Base-by-base conservation (phyloP, 1,140 invertebrate species). In the Trichonephila inaurata region DNA sequence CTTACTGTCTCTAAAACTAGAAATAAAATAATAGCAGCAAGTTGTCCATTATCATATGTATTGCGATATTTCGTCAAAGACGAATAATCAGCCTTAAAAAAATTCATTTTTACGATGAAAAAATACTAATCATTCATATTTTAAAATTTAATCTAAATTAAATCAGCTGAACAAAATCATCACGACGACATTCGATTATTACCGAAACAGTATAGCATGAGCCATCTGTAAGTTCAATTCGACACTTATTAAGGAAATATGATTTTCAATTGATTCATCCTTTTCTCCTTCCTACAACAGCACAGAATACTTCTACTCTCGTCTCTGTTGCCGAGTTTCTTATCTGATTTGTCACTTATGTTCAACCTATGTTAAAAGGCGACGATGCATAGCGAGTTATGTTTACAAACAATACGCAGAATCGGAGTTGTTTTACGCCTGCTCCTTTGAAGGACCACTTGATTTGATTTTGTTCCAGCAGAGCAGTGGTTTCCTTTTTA, bases 1-100 rank as follows among this genome's bases (percentile, higher is more conserved):
- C 91, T 72, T 77, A 92, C 91, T 19, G 64, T 60, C 16, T 92
- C 60, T 12, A 87, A 92, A 51, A 92, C 91, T 61, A 92, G 28
- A 61, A 92, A 92, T 8, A 92, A 16, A 33, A 92, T 92, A 1
- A 86, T 60, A 33, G 82, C 91, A 18, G 91, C 91, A 28, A 92
- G 62, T 61, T 82, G 82, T 16, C 91, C 91, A 86, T 92, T 87
- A 19, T 86, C 83, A 60, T 92, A 86, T 6, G 19, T 60, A 60
- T 82, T 33, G n/a, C 85, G 91, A 87, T 86, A 86, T 61, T 92
- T 92, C 6, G n/a, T 44, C 16, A 92, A n/a, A 92, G 61, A 83
- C 7, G 28, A 33, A 28, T 92, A 92, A 60, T 92, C 66, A 69
- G 83, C 33, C 40, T 92, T 92, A 24, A 92, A 18, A 33, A 92